Conservation (phyloP, 2,888 invertebrate species). For the Pemphredon lugubris region DNA sequence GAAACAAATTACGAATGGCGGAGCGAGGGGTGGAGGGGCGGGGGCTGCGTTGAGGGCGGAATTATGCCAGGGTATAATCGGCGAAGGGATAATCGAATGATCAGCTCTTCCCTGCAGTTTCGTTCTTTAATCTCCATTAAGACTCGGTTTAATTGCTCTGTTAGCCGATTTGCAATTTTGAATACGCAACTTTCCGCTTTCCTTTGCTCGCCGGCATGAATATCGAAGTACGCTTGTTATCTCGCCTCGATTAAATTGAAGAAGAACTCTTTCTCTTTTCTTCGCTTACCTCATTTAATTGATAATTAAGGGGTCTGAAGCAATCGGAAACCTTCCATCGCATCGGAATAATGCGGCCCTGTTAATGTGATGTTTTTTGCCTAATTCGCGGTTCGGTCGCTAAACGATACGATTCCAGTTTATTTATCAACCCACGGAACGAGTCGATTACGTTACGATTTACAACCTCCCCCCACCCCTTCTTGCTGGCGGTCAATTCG, state of each 20-base stretch:
- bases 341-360: neutral
- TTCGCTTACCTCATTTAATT: neutral
- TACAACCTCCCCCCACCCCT: too few relatives aligned
- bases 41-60: neutral
- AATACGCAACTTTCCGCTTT: constrained; percentile 17
- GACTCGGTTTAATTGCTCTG: constrained; percentile 21
- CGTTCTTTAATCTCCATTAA: constrained; percentile 11
- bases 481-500: too few relatives aligned
- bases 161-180: constrained; percentile 23
- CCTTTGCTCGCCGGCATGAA: constrained; percentile 5
- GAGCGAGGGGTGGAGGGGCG: neutral
- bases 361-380: neutral
- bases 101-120: neutral
- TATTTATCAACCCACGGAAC: too few relatives aligned
- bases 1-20: neutral
- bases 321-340: neutral
- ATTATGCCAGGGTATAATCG: constrained; percentile 10
- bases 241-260: constrained; percentile 25
- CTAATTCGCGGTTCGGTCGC: too few relatives aligned
- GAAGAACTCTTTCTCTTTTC: neutral
- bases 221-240: constrained; percentile 24
- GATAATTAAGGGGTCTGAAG: neutral
- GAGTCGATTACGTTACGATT: too few relatives aligned
- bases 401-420: too few relatives aligned
- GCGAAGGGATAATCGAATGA: neutral